Evolutionary conservation across 2,797 vertebrate species (phyloP).

Genomic region (Bucorvus abyssinicus): DNA sequence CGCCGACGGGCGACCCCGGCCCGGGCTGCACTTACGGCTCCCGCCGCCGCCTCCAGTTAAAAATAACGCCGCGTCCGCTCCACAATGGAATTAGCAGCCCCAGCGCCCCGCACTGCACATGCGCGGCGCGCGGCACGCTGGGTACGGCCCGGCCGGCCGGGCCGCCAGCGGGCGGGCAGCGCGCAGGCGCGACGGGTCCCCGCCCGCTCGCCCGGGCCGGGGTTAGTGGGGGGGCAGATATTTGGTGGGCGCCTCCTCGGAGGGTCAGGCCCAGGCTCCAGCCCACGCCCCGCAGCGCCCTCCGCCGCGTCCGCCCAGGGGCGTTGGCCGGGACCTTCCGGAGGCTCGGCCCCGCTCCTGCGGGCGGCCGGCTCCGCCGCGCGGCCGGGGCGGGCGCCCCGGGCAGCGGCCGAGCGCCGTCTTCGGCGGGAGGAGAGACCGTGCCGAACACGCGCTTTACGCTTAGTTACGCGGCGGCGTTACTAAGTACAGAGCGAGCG

Average conservation of each 20-base stretch:
- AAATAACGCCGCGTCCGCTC: conserved; percentile 77
- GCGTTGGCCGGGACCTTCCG: neutral
- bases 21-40: conserved; percentile 64
- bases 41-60: conserved; percentile 74
- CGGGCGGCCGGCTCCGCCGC: neutral
- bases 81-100: conserved; percentile 79
- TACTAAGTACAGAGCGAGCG: neutral
- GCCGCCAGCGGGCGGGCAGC: neutral
- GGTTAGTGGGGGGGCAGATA: too few species aligned
- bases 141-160: conserved; percentile 58
- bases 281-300: too few species aligned
- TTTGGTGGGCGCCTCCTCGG: neutral
- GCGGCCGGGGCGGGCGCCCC: neutral
- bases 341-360: neutral
- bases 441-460: neutral
- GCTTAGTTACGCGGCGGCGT: neutral
- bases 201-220: neutral
- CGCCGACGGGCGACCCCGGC: conserved; percentile 38
- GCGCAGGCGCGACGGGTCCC: conserved; percentile 63
- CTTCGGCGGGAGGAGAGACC: neutral
- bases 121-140: conserved; percentile 72
- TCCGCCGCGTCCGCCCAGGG: neutral
- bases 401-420: neutral
- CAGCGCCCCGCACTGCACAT: conserved; percentile 65
- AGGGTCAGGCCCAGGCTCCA: too few species aligned